Evolutionary conservation across 2,113 vertebrate species (phyloP), one percentile per base, ranked within the genome.

Genomic region (Gymnorhina tibicen): DNA sequence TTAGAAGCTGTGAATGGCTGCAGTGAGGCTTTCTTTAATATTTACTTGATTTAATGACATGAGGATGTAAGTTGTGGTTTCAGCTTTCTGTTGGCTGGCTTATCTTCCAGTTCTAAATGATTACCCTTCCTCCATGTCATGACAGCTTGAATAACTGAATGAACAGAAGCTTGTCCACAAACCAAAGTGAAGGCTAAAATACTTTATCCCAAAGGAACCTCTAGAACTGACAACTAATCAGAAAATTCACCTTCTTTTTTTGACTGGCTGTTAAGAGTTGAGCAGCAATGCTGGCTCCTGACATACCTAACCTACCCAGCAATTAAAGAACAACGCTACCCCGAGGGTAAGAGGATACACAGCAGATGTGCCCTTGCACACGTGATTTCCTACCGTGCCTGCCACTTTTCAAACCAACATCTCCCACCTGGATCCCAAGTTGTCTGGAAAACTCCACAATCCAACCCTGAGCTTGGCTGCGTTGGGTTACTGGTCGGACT

Each of bases 301-400:
- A 59, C 37, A 85, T 9, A 10, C 20, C 37, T 13, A 66, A 63
- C 26, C 23, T 41, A 30, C 11, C 13, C 26, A 17, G 55, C 3
- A 52, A 13, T 20, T 46, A 35, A 47, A 41, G 39, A 55, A 26
- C 46, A 27, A 33, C 1, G 1, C n/a, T 49, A 56, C 19, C 50
- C 16, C 3, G 0, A 8, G 6, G 6, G 0, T 5, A 47, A 56
- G 62, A 56, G 37, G 15, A 46, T 3, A 26, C 19, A 10, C 37
- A 58, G 76, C 59, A 83, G 63, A 39, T 4, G 53, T 10, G 42
- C 20, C n/a, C 12, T 19, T 6, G 6, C 26, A 42, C 24, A 74
- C 4, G 0, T 3, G 7, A 53, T 39, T 24, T n/a, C 52, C 15
- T 23, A 27, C 12, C 18, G 62, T 1, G 5, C 63, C 27, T 14